Conservation (phyloP, 2,888 invertebrate species). For the Phania funesta region DNA sequence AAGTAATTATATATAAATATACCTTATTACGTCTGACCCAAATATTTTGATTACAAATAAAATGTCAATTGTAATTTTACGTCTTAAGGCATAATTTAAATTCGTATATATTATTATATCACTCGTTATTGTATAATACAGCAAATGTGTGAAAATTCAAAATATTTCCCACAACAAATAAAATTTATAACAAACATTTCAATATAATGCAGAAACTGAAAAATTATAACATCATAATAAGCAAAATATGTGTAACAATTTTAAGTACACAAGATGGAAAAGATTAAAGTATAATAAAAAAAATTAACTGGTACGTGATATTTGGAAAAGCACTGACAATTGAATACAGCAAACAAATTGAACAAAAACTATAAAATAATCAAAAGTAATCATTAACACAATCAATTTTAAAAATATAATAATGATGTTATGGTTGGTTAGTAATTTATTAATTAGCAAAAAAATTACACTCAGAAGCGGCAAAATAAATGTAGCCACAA, state of each 20-base stretch:
- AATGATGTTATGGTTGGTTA: slow-evolving; percentile 54
- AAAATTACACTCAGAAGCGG: slow-evolving; percentile 43
- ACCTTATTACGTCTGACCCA: too few relatives aligned
- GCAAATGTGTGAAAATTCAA: slow-evolving; percentile 5
- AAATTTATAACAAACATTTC: slow-evolving; percentile 22
- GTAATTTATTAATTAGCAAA: background rate
- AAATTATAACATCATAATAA: slow-evolving; percentile 29
- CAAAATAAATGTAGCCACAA: background rate
- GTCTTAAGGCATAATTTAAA: background rate
- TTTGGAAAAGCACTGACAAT: slow-evolving; percentile 10
- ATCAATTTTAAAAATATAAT: background rate
- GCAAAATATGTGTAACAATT: background rate
- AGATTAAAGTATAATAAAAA: background rate
- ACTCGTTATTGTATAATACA: background rate
- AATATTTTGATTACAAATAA: too few relatives aligned
- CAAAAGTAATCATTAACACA: slow-evolving; percentile 24
- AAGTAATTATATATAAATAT: too few relatives aligned
- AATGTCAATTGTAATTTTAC: background rate
- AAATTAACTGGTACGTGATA: background rate
- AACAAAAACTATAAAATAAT: slow-evolving; percentile 29
- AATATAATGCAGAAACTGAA: slow-evolving; percentile 30
- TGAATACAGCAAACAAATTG: slow-evolving; percentile 3
- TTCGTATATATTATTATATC: background rate
- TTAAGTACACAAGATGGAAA: slow-evolving; percentile 3
- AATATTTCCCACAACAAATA: slow-evolving; percentile 43